Base-by-base conservation (phyloP, 2,113 vertebrate species). In the Tretioscincus oriximinensis region DNA sequence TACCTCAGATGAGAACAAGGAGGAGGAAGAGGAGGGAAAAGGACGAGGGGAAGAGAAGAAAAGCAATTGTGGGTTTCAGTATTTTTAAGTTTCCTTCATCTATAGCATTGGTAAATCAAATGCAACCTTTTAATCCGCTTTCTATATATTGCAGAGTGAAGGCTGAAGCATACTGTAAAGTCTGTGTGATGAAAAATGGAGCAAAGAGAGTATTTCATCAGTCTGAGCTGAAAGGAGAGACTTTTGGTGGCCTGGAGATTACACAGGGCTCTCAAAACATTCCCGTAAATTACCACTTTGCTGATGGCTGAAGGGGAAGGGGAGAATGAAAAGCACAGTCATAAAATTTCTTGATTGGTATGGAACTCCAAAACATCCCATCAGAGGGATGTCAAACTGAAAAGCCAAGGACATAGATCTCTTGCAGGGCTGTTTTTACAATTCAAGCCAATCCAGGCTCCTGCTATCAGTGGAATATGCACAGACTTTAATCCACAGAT, bases 181-280 rank as follows among this genome's bases (percentile, higher is more conserved):
- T 28, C 3, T 35, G 12, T 5, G 54, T 7, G 29, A 68, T 68
- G 76, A 83, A 51, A 31, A 0, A 0, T 31, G 41, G 78, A 84
- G 77, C 58, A 10, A 28, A 35, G 60, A 14, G 41, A 76, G 68
- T 58, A 45, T 90, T 74, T 77, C 76, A 16, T 61, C 84, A 87
- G 35, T 0, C 0, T 47, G 22, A 70, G 68, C 65, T 61, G 83
- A 74, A 51, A 80, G 1, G 70, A 85, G 83, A 85, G 77, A 80
- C 83, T 74, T 82, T 21, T 22, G 6, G 83, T 3, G 83, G 69
- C 78, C 82, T 73, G 0, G 0, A 16, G 69, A 72, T 67, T 74
- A 1, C 54, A 69, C 18, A 54, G 76, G 66, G 31, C 74, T 12
- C 71, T 64, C 18, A 31, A 81, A 83, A 28, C 78, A 22, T 83